These are phyloP conservation scores for Atlantisia rogersi DNA, from an alignment of 2,113 vertebrate species.

Conservation along the genomic window DNA sequence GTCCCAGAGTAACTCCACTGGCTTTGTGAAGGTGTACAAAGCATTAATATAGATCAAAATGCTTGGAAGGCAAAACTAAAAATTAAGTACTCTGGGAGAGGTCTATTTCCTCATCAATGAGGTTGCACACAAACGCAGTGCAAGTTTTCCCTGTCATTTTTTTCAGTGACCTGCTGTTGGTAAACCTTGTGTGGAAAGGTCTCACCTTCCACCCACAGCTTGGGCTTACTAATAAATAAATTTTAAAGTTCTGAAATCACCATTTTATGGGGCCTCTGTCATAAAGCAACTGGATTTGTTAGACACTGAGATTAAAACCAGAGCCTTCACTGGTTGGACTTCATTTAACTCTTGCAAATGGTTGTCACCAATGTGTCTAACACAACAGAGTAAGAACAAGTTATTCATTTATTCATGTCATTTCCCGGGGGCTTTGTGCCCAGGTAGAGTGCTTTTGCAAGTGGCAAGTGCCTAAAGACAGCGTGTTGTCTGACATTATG, in stretches of 20 bases:
- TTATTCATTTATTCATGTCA: background rate
- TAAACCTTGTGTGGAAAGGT: background rate
- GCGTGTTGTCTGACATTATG: background rate
- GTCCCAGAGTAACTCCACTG: background rate
- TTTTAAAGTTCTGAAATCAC: background rate
- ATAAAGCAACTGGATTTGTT: background rate
- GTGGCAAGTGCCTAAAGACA: background rate
- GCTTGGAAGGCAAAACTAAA: background rate
- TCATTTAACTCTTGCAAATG: background rate
- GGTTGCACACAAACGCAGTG: rapidly evolving
- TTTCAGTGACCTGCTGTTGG: background rate
- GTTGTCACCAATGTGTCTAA: background rate
- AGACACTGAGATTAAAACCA: background rate
- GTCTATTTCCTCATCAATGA: background rate
- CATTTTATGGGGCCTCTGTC: background rate
- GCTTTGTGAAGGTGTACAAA: background rate
- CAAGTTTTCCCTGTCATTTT: background rate
- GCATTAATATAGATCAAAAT: background rate
- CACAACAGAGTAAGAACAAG: background rate
- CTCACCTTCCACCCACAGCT: background rate
- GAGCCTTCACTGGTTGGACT: background rate
- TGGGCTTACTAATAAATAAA: background rate
- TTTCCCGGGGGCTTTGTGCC: background rate
- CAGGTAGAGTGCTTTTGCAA: background rate
- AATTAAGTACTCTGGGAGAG: background rate